Evolutionary conservation across 2,113 vertebrate species (phyloP), one percentile per base, ranked within the genome.

Genomic region (Ptychochromis oligacanthus): DNA sequence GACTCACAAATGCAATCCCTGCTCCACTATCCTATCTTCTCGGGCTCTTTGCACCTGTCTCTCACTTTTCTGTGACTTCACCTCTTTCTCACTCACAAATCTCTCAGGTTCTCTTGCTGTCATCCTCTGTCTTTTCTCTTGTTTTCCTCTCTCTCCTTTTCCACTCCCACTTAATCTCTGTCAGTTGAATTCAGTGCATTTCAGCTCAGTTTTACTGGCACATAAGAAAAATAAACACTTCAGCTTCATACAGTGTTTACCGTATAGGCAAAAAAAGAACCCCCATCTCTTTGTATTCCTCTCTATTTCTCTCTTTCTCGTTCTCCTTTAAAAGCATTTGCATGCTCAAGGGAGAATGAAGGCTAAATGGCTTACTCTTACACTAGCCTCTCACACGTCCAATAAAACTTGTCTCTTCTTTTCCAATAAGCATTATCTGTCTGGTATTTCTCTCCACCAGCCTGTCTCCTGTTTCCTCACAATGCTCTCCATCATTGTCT

Each of bases 321-420:
- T 64, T n/a, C 11, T 78, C 60, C 75, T 83, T 81, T 89, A 90
- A 93, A 90, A 89, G 87, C 87, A 76, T 93, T 83, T 89, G 67
- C 65, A 83, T 74, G 79, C 89, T 91, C 89, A 67, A 52, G 91
- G 86, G 89, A 87, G 58, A 65, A 59, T 84, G 67, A 78, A 85
- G 62, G 65, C 86, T 89, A 87, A 92, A 92, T 87, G 80, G 82
- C 58, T 87, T 75, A 72, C 67, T 83, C 84, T 80, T 58, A 81
- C 77, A 86, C 81, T 55, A 85, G 82, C 79, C 75, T 87, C 75
- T 89, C 84, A 79, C 75, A 81, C 43, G 60, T 67, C 40, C 81
- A 65, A 82, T 88, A 80, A 86, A 90, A 89, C n/a, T 28, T 2
- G 22, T 55, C 64, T 91, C 86, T 43, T 79, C 79, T 77, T 70